Base-by-base conservation (phyloP, 2,113 vertebrate genomes). In the Oreotrochilus melanogaster region DNA sequence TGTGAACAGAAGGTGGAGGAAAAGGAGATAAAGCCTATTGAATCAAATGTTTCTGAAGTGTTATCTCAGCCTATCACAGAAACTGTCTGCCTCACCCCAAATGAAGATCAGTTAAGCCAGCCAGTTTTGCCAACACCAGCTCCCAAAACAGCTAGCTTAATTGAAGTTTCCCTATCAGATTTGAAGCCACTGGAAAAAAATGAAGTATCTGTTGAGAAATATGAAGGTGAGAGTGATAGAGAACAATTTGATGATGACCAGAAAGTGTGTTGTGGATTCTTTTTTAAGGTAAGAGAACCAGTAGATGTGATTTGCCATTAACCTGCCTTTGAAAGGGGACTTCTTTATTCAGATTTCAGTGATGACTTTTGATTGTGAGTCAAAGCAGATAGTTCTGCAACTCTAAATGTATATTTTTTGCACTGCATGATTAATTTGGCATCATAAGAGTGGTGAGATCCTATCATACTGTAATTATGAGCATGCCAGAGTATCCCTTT, bases 251-350 rank as follows among this genome's bases (percentile, higher is more conserved):
- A 99, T n/a, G 98, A 99, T 35, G 99, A 99, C 37, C 99, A 99
- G 97, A 99, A 98, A 97, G 98, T 98, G 47, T 99, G 98, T 96
- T 99, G 98, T 89, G 99, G 99, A 64, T 99, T 99, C 98, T 99
- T 99, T 95, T 99, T 99, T 86, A 99, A 99, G 99, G 99, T 99
- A 97, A 91, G 95, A 90, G 66, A 75, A 53, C 24, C 57, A 31
- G 15, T 33, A 47, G 45, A 21, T 30, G 24, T 50, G 25, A 39
- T 56, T 23, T 18, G 9, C 65, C 82, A 14, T 78, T 71, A 39
- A 65, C 9, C 48, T 88, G 51, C 33, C 27, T 92, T 88, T 70
- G 47, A 85, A 79, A 62, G 48, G 47, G 21, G 54, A 37, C 18
- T 47, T 53, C 33, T 60, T 18, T 80, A 35, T 56, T 67, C 33